Conservation (phyloP, 1,140 invertebrate species). For the Medauroidea extradentata region DNA sequence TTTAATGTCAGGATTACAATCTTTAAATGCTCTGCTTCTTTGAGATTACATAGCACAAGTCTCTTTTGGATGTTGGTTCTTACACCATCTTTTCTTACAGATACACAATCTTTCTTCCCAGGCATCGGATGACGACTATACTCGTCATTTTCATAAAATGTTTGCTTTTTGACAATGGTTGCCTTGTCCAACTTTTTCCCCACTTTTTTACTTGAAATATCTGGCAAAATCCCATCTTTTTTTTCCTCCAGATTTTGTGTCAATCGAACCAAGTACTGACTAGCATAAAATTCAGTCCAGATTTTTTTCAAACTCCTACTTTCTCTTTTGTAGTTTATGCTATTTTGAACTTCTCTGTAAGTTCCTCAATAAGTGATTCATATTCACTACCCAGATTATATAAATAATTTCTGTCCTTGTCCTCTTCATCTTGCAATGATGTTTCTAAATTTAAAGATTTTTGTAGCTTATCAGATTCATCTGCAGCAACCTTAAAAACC, state of each 20-base stretch:
- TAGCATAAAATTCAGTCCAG: slow-evolving; percentile 16
- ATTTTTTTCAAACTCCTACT: slow-evolving; percentile 18
- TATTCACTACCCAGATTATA: not conserved
- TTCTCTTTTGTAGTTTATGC: slow-evolving; percentile 1
- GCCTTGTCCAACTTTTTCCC: slow-evolving; percentile 13
- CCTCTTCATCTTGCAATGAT: not conserved
- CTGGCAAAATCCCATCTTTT: slow-evolving; percentile 17
- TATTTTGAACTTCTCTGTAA: not conserved
- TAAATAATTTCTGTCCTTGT: not conserved
- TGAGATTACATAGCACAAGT: slow-evolving; percentile 27
- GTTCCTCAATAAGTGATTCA: not conserved
- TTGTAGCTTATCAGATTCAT: not conserved
- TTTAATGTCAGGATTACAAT: slow-evolving; percentile 20
- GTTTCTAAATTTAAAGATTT: not conserved
- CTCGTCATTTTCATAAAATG: too few species aligned
- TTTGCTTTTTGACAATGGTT: slow-evolving; percentile 28
- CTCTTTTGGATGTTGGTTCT: slow-evolving; percentile 23
- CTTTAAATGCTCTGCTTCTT: slow-evolving; percentile 21
- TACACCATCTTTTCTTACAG: slow-evolving; percentile 17
- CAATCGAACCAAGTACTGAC: too few species aligned
- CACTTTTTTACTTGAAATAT: slow-evolving; percentile 8
- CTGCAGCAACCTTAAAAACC: not conserved
- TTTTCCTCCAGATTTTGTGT: slow-evolving; percentile 18
- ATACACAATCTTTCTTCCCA: slow-evolving; percentile 25
- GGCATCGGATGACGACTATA: slow-evolving; percentile 24